Conservation (phyloP, 2,113 vertebrate species). For the Centropus unirufus region DNA sequence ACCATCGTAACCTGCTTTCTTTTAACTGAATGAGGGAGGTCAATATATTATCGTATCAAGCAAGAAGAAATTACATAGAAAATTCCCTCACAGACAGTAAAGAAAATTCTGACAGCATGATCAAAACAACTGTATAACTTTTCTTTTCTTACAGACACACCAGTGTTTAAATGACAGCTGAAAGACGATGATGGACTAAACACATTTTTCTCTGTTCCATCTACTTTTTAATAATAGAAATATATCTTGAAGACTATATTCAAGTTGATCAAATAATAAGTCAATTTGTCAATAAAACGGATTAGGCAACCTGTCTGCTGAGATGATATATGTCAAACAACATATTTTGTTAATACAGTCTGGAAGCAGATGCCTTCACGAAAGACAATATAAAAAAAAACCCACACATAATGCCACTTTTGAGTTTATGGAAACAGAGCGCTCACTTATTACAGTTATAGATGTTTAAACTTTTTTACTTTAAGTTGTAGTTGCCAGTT, state of each 20-base stretch:
- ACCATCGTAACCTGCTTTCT: slow-evolving; percentile 71
- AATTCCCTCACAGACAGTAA: slow-evolving; percentile 69
- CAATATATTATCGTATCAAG: slow-evolving; percentile 75
- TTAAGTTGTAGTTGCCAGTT: neutral
- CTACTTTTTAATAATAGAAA: slow-evolving; percentile 66
- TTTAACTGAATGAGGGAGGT: slow-evolving; percentile 73
- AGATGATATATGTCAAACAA: slow-evolving; percentile 68
- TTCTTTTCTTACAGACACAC: slow-evolving; percentile 67
- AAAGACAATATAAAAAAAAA: slow-evolving; percentile 42
- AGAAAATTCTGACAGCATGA: slow-evolving; percentile 75
- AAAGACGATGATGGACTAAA: slow-evolving; percentile 78
- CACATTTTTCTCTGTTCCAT: slow-evolving; percentile 73
- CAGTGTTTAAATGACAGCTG: slow-evolving; percentile 80
- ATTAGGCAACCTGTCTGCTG: slow-evolving; percentile 69
- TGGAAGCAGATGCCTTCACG: slow-evolving; percentile 8
- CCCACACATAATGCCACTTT: neutral
- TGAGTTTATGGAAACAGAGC: slow-evolving; percentile 6
- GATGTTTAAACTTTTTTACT: neutral
- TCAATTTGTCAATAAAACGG: slow-evolving; percentile 78
- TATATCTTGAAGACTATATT: slow-evolving; percentile 75
- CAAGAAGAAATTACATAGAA: slow-evolving; percentile 74
- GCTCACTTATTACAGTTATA: neutral
- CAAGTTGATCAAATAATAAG: slow-evolving; percentile 79
- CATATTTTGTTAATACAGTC: slow-evolving; percentile 63
- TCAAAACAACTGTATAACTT: slow-evolving; percentile 78